Conservation (phyloP, 2,113 vertebrate species). For the Bos indicus region DNA sequence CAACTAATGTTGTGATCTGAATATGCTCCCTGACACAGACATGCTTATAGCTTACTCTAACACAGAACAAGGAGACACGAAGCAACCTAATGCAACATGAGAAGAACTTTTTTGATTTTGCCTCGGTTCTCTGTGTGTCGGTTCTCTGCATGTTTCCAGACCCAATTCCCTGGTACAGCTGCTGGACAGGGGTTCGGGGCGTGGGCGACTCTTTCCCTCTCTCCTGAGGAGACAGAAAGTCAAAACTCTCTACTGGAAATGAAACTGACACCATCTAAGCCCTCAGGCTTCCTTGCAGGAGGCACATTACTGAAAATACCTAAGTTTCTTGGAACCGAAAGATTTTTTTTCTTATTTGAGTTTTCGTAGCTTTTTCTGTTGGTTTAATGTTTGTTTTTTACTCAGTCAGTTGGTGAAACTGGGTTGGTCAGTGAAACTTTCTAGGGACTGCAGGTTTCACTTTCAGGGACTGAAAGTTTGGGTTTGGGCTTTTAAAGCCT, state of each 20-base stretch:
- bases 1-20: constrained; percentile 12
- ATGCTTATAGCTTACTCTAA: neutral
- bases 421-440: constrained; percentile 65
- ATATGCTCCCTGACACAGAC: neutral
- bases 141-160: neutral
- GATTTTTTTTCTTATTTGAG: constrained; percentile 15
- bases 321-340: constrained; percentile 62
- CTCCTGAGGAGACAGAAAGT: neutral
- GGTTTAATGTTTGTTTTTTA: constrained; percentile 50
- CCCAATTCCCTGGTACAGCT: neutral
- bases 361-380: constrained; percentile 43
- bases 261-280: constrained; percentile 44
- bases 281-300: constrained; percentile 17
- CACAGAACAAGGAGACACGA: neutral
- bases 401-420: constrained; percentile 54
- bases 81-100: neutral
- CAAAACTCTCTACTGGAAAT: constrained; percentile 24
- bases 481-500: neutral
- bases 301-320: constrained; percentile 64
- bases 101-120: neutral
- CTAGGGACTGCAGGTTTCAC: constrained; percentile 49
- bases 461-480: constrained; percentile 41
- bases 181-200: neutral
- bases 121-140: neutral
- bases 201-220: neutral